Evolutionary conservation across 1,140 invertebrate genomes (phyloP), one percentile per base, ranked within the genome.

Genomic region (Arion vulgaris): DNA sequence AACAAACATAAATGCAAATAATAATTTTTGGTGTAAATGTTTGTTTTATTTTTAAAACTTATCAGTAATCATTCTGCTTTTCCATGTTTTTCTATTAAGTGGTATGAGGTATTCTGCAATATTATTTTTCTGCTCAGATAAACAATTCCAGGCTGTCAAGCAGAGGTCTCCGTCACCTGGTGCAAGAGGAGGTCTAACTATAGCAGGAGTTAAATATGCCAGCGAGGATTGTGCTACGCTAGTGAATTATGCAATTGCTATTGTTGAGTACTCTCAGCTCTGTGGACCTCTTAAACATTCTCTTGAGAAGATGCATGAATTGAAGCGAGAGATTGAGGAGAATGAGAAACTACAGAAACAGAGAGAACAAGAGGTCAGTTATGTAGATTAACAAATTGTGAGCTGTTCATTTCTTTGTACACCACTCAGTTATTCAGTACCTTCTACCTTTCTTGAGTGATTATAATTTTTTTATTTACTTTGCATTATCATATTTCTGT

Each of bases 241-340:
- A 45, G 91, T 93, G 13, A 89, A 93, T 78, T 93, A 92, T 84
- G 91, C 91, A 13, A 92, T 93, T 34, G 91, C 91, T 49, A 90
- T 93, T n/a, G 90, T 92, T 26, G 92, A 92, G 83, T 93, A 92
- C 86, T 88, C 91, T 1, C 83, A 87, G 39, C 86, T 90, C 13
- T 92, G 91, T 87, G 87, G 87, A 19, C 91, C 91, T 45, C 86
- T 92, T 34, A 90, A 90, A 73, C 83, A 83, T 36, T 76, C 90
- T 17, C 82, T 90, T 41, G 90, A 93, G 75, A 87, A 85, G 38
- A 85, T 90, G 38, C 88, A 91, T 84, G 88, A 91, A 71, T 85
- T 93, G 23, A 86, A 92, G 81, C 72, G 90, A 49, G 91, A 93
- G 82, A 92, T 92, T 79, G 89, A 91, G 77, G 91, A 92, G 83